Base-by-base conservation (phyloP, 2,113 vertebrate genomes). In the Ictalurus punctatus region DNA sequence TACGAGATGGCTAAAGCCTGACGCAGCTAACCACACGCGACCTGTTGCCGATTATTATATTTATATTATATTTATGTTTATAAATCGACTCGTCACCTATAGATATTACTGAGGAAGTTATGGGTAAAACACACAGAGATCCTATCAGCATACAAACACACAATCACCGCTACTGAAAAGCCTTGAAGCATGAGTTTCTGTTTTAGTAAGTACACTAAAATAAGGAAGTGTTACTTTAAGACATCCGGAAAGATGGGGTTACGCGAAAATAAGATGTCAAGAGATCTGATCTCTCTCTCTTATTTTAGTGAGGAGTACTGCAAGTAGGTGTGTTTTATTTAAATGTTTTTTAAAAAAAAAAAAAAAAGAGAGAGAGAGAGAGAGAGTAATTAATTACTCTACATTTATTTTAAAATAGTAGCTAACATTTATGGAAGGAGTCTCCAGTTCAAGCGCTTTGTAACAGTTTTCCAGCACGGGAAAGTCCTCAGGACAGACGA, bases 151-250 rank as follows among this genome's bases (percentile, higher is more conserved):
- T 13, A 16, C 40, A 52, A 27, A 52, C 0, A 2, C 56, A 30
- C 54, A 56, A 17, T 40, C 67, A 74, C 21, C 34, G 21, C 16
- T 7, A 78, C 1, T 1, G 4, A 78, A n/a, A 79, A 16, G 7
- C 25, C 44, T 74, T 74, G 69, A 19, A 21, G 56, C 56, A 1
- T 5, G n/a, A 82, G 80, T 59, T 82, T 37, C n/a, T 59, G 19
- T 82, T 82, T 19, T 10, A 59, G 27, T 19, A 12, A 34, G 19
- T 3, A 23, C 17, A 82, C 21, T 59, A 23, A 5, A 56, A 56
- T 59, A 59, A 59, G 80, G 80, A 82, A 82, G 56, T 59, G 80
- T 37, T 82, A 82, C 27, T 81, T 58, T 9, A 80, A 40, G 30
- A 23, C 79, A 30, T 56, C 30, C 14, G 34, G 52, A 81, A 82